These are phyloP conservation scores for Drosophila carrolli DNA, from an alignment of 1,140 invertebrate genomes.

Conservation along the genomic window DNA sequence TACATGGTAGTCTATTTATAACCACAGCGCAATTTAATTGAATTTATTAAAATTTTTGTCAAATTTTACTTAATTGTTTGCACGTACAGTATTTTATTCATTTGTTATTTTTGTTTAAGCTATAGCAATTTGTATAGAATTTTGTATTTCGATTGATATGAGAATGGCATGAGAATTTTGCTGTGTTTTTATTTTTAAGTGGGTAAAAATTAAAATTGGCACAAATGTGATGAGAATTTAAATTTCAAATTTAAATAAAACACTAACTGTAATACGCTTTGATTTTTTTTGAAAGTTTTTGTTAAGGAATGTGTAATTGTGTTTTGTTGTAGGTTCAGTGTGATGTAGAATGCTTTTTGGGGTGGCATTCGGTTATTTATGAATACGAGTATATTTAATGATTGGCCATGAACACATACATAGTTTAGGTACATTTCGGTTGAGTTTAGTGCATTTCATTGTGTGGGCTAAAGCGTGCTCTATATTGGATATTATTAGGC, in stretches of 20 bases:
- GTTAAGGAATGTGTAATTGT: background rate
- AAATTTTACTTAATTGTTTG: conserved; percentile 33
- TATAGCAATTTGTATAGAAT: conserved; percentile 50
- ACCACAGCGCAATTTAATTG: conserved; percentile 19
- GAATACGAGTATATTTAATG: conserved; percentile 20
- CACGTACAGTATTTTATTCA: conserved; percentile 42
- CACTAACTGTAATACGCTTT: background rate
- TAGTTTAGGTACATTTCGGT: conserved; percentile 4
- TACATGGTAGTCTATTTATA: conserved; percentile 22
- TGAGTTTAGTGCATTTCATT: conserved; percentile 25
- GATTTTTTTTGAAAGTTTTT: background rate
- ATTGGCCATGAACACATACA: conserved; percentile 29
- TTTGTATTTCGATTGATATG: conserved; percentile 60
- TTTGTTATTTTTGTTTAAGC: conserved; percentile 53
- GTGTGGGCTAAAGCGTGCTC: conserved; percentile 42
- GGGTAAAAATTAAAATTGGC: conserved; percentile 13
- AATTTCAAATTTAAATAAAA: conserved; percentile 16
- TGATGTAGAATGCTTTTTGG: conserved; percentile 2
- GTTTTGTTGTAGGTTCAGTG: conserved; percentile 2
- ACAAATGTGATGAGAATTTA: conserved; percentile 31
- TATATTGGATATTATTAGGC: conserved; percentile 6
- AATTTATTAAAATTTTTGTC: conserved; percentile 13
- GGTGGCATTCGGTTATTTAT: background rate
- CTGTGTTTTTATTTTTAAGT: conserved; percentile 46
- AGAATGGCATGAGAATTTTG: conserved; percentile 75